Evolutionary conservation across 2,888 invertebrate genomes (phyloP).

Genomic region (Tipula unca): DNA sequence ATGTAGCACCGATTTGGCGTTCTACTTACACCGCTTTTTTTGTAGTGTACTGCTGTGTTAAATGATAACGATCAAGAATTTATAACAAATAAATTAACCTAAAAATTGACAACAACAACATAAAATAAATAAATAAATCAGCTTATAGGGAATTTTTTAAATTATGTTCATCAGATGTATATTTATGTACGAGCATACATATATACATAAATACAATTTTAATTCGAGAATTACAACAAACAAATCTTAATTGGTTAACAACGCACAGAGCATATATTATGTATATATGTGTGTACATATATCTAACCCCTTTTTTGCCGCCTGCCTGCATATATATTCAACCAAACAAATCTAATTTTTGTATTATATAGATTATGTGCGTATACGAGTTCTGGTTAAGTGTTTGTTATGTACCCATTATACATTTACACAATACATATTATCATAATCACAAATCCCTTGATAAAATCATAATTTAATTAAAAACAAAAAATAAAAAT

Average conservation of each 20-base stretch:
- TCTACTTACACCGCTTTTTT: too few species aligned
- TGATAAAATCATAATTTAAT: slow-evolving; percentile 14
- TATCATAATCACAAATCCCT: slow-evolving; percentile 8
- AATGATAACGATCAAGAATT: too few species aligned
- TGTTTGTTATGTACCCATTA: background rate
- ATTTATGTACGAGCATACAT: background rate
- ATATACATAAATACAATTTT: background rate
- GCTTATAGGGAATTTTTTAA: background rate
- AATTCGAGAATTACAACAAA: background rate
- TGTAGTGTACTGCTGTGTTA: too few species aligned
- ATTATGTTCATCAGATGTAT: background rate
- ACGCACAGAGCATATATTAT: background rate
- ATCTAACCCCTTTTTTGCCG: background rate
- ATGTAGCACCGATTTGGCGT: too few species aligned
- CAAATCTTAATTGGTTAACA: background rate
- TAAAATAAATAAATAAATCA: background rate
- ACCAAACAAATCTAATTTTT: background rate
- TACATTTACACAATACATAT: background rate
- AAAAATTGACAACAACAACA: background rate
- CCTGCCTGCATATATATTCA: background rate
- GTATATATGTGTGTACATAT: background rate
- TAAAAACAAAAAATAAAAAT: background rate
- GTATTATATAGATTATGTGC: background rate
- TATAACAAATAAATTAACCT: background rate
- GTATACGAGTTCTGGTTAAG: background rate